Base-by-base conservation (phyloP, 2,888 invertebrate genomes). In the Caenorhabditis macrosperma region DNA sequence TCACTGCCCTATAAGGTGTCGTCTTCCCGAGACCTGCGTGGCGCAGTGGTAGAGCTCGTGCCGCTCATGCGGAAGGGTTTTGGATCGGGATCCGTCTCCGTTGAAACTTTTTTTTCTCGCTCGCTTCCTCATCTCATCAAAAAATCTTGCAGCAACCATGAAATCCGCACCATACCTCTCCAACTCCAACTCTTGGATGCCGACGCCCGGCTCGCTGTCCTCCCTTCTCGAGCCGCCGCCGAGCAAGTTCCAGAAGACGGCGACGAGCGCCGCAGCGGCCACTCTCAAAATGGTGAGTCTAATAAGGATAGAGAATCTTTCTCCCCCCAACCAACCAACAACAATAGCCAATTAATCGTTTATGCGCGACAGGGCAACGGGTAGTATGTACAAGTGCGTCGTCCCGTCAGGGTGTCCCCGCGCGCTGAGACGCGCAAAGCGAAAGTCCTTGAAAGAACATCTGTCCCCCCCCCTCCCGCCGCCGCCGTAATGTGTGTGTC, bases 301-400 rank as follows among this genome's bases (percentile, higher is more conserved):
- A 2, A 17, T 17, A 52, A n/a, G n/a, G 33, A 33, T 33, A 33
- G 33, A 33, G 33, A 33, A 15, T 35, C 35, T 35, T 10, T 35
- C 35, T 35, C 35, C 41, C n/a, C n/a, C n/a, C n/a, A n/a, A n/a
- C n/a, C n/a, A 33, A 64, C 12, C 38, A 9, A 55, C 55, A 60
- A 69, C 69, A 69, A 69, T 69, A 69, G 69, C 50, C 69, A 59
- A 60, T 69, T 69, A 69, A 60, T 67, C 67, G 67, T 67, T 67
- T 67, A 67, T 59, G 68, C 68, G 60, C 60, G 38, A 59, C 46
- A 48, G 54, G 35, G n/a, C n/a, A n/a, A n/a, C n/a, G n/a, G n/a
- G n/a, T n/a, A n/a, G n/a, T n/a, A n/a, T n/a, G n/a, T n/a, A n/a
- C n/a, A n/a, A n/a, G n/a, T n/a, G n/a, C n/a, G n/a, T n/a, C n/a